Base-by-base conservation (phyloP, 2,113 vertebrate genomes). In the Chaetorhynchus papuensis region DNA sequence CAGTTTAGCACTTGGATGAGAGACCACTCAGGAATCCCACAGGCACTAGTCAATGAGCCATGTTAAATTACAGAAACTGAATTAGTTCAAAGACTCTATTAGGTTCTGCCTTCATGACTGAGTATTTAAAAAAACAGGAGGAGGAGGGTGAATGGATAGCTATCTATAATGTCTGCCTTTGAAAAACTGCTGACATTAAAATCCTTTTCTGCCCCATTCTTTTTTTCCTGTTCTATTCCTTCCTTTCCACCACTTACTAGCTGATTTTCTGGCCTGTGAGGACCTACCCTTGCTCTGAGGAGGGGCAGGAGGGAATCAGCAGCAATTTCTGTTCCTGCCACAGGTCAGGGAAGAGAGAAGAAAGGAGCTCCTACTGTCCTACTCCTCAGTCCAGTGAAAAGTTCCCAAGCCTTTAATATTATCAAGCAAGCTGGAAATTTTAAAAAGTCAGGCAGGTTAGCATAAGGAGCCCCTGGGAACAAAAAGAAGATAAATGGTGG, bases 341-440 rank as follows among this genome's bases (percentile, higher is more conserved):
- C 41, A 77, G n/a, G 11, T 52, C 44, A 74, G 26, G 15, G 23
- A 75, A 42, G n/a, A 83, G 24, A 61, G 31, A 19, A 35, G 24
- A 78, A 77, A 85, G 31, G 35, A 87, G 14, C 15, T 83, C 15
- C 87, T 60, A 44, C 64, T 84, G 28, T 71, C 56, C 61, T 90
- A 33, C 33, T 87, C 41, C 45, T 95, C 15, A 3, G 45, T 20
- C 66, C n/a, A 41, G 15, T 49, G 41, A 77, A 89, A 92, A 17
- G 28, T 91, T 92, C 81, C 77, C 65, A 94, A 70, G 72, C 24
- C 18, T 80, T 49, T 44, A 77, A 89, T 87, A 94, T 94, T 93
- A 85, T 85, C 83, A 83, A 95, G 69, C n/a, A 90, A 95, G 76
- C 53, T 91, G 56, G 82, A 96, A 86, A 95, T 89, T 94, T 95